These are phyloP conservation scores for Furnarius figulus DNA, from an alignment of 2,113 vertebrate genomes.

Conservation along the genomic window DNA sequence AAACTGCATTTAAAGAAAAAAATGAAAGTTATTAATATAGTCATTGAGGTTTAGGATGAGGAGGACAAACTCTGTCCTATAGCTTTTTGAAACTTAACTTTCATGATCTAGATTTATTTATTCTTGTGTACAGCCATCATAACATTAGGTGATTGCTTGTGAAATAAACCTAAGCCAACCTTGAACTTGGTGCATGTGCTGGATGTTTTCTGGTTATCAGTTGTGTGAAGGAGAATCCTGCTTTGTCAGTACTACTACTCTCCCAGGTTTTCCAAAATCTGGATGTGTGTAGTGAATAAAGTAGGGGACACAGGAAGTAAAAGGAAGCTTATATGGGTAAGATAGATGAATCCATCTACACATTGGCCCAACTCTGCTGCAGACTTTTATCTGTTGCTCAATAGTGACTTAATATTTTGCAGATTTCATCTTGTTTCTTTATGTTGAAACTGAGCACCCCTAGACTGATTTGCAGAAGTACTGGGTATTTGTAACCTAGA, in stretches of 20 bases:
- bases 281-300: not conserved
- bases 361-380: not conserved
- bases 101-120: not conserved
- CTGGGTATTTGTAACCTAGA: not conserved
- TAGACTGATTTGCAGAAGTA: not conserved
- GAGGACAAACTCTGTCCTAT: not conserved
- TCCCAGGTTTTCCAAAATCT: not conserved
- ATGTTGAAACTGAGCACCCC: not conserved
- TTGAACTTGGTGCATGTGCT: not conserved
- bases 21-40: not conserved
- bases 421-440: not conserved
- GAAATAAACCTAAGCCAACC: not conserved
- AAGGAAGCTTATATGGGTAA: not conserved
- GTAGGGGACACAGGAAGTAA: not conserved
- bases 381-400: not conserved
- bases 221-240: not conserved
- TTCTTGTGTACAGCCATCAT: not conserved
- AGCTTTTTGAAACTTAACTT: not conserved
- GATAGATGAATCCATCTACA: not conserved
- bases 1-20: not conserved
- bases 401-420: not conserved
- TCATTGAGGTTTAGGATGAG: not conserved
- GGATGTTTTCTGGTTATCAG: not conserved
- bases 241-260: not conserved
- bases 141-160: not conserved